Base-by-base conservation (phyloP, 35 echinoderm and acorn worm species). In the Lytechinus pictus region DNA sequence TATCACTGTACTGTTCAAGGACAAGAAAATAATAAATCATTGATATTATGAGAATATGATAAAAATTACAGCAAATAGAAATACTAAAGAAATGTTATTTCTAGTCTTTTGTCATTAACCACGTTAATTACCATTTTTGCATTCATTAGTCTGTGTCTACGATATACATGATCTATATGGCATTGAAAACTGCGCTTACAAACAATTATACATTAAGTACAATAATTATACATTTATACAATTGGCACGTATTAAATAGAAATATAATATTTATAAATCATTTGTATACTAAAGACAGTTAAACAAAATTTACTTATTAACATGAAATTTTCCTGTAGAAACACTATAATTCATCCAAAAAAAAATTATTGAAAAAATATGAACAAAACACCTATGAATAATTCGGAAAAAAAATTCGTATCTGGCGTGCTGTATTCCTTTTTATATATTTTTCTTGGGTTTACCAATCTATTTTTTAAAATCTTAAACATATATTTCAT, bases 201-300 rank as follows among this genome's bases (percentile, higher is more conserved):
- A 79, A 79, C 66, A 79, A 44, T 44, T 44, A 44, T 44, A 44
- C 33, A 44, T 44, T 44, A 44, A 44, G 1, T 44, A 1, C 33
- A 44, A 44, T 44, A 44, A 44, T 44, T 79, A 79, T 79, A 71
- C 61, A 71, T 71, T 71, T 71, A 71, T 71, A 79, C 66, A 79
- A 79, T 79, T 79, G 66, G 66, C 66, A 79, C 19, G 66, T 79
- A 24, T 44, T 44, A 44, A 44, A 79, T 79, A 79, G 19, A 79
- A 79, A 79, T 79, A 79, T 72, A 57, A 72, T 79, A 79, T 79
- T 79, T n/a, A 79, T 79, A n/a, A 79, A 79, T 79, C 66, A 79
- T 79, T 16, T 79, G 66, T 24, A 79, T 79, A 19, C n/a, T 79
- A 3, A 24, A 79, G 66, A 79, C 66, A 79, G 24, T 21, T 71